These are phyloP conservation scores for Diorhabda carinulata DNA, from an alignment of 1,140 invertebrate species.

Conservation along the genomic window DNA sequence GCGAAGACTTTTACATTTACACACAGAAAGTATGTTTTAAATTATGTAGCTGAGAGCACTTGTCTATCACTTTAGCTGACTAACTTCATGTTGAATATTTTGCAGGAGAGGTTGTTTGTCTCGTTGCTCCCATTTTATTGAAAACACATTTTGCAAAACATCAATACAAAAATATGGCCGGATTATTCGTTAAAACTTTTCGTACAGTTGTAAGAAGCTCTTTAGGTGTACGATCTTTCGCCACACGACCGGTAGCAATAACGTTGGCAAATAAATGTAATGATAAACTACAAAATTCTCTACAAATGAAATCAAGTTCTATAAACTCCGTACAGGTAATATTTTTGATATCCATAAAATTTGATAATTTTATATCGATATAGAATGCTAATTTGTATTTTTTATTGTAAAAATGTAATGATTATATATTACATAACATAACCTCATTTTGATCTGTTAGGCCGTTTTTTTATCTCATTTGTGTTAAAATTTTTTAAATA, in stretches of 20 bases:
- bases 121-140: too few species aligned
- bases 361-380: too few species aligned
- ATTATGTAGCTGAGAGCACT: too few species aligned
- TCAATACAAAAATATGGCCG: slow-evolving; percentile 23
- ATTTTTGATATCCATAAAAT: not conserved
- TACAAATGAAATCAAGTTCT: not conserved
- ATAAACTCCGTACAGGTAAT: slow-evolving; percentile 22
- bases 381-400: too few species aligned
- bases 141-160: too few species aligned
- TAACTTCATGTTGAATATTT: too few species aligned
- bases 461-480: not conserved
- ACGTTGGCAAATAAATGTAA: slow-evolving; percentile 23
- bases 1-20: too few species aligned
- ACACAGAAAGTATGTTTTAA: too few species aligned
- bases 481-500: not conserved
- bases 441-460: slow-evolving; percentile 32
- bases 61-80: too few species aligned
- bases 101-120: too few species aligned
- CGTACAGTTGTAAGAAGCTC: slow-evolving; percentile 25
- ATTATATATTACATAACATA: slow-evolving; percentile 39
- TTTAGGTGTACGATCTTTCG: slow-evolving; percentile 26
- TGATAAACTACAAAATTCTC: not conserved
- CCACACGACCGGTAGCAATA: slow-evolving; percentile 26
- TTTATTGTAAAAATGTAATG: not conserved
- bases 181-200: slow-evolving; percentile 29